Evolutionary conservation across 2,113 vertebrate genomes (phyloP).

Genomic region (Anarrhichthys ocellatus): DNA sequence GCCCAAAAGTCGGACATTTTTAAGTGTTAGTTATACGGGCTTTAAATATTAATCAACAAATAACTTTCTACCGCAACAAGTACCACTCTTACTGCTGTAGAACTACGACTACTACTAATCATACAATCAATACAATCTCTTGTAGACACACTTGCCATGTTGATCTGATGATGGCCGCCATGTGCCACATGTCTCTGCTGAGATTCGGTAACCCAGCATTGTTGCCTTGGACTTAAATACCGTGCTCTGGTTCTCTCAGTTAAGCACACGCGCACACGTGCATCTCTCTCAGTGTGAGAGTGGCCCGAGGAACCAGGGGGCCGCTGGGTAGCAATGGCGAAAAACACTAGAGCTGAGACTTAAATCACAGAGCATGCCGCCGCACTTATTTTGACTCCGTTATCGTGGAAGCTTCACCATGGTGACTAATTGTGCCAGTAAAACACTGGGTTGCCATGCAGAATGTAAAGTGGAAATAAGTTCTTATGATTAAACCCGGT

Average conservation of each 20-base stretch:
- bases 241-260: background rate
- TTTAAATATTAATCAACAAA: background rate
- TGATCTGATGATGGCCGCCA: background rate
- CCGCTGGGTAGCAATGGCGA: background rate
- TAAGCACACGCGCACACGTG: conserved; percentile 15
- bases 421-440: conserved; percentile 66
- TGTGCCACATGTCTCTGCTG: conserved; percentile 13
- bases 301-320: too few relatives aligned
- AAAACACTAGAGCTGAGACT: conserved; percentile 43
- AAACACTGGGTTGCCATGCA: conserved; percentile 69
- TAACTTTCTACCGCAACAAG: background rate
- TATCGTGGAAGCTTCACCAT: conserved; percentile 65
- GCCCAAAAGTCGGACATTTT: background rate
- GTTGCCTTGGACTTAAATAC: conserved; percentile 11
- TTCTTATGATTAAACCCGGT: conserved; percentile 67
- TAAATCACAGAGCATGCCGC: conserved; percentile 41
- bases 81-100: background rate
- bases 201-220: conserved; percentile 15
- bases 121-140: conserved; percentile 2
- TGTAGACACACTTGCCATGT: background rate
- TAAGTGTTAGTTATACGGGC: background rate
- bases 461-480: conserved; percentile 68
- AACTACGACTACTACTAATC: background rate
- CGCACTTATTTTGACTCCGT: conserved; percentile 64
- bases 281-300: conserved; percentile 10